These are phyloP conservation scores for Sipha maydis DNA, from an alignment of 2,888 invertebrate species.

Conservation along the genomic window DNA sequence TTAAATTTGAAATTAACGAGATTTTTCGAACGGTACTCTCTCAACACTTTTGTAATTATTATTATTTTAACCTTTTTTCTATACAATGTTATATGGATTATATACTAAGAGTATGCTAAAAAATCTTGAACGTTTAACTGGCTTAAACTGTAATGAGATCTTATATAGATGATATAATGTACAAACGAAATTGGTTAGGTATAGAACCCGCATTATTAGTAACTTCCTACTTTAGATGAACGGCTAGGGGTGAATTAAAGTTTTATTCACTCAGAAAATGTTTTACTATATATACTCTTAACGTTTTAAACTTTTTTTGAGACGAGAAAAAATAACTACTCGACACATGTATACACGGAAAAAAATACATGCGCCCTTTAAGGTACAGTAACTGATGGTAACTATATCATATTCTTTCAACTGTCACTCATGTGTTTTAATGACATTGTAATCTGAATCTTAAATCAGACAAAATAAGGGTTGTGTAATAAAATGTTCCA, in stretches of 20 bases:
- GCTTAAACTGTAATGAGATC: neutral
- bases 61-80: neutral
- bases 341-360: neutral
- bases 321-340: neutral
- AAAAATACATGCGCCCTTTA: neutral
- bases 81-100: neutral
- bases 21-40: neutral
- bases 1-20: neutral
- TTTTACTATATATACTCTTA: neutral
- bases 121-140: neutral
- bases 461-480: slow-evolving; percentile 27
- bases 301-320: neutral
- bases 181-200: neutral
- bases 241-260: neutral
- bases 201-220: neutral
- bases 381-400: neutral
- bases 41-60: neutral
- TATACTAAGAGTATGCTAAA: neutral
- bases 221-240: neutral
- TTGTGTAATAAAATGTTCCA: slow-evolving; percentile 22
- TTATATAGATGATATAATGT: neutral
- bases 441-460: slow-evolving; percentile 37
- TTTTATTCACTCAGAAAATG: neutral
- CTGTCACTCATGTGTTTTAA: slow-evolving; percentile 46
- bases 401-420: slow-evolving; percentile 11